Percentiles rank a stretch among this genome's conserved stretches.
These are phyloP conservation scores for Ammodytes marinus DNA, from an alignment of 2,113 vertebrate genomes.

Conservation along the genomic window DNA sequence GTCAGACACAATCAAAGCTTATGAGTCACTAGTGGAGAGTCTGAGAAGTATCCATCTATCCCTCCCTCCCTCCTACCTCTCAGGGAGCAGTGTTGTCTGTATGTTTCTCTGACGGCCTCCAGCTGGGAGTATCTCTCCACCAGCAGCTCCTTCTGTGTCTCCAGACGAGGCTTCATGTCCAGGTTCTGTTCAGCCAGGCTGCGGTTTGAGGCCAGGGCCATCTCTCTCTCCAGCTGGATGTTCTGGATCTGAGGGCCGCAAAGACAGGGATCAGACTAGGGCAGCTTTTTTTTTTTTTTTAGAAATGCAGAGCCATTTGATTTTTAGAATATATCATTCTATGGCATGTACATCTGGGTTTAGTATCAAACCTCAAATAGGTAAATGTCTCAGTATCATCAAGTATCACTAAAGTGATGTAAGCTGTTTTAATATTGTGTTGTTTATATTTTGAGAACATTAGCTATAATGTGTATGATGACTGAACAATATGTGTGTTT, in stretches of 20 bases:
- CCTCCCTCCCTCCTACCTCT: slow-evolving; percentile 70
- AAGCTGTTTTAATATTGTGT: too few relatives aligned
- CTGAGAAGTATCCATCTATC: background rate
- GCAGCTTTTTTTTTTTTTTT: background rate
- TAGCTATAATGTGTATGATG: too few relatives aligned
- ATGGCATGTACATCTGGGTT: background rate
- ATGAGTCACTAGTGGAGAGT: background rate
- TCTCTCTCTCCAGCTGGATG: slow-evolving; percentile 94
- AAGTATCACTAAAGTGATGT: too few relatives aligned
- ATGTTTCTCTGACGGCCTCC: slow-evolving; percentile 80
- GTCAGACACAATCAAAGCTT: background rate
- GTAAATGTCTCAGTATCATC: background rate
- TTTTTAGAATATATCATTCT: background rate
- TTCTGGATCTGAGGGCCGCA: slow-evolving; percentile 88
- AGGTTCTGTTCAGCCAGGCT: slow-evolving; percentile 95
- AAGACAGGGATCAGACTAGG: background rate
- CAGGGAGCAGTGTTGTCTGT: slow-evolving; percentile 75
- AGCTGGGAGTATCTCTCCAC: slow-evolving; percentile 90
- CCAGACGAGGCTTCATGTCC: slow-evolving; percentile 88
- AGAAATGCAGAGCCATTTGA: background rate
- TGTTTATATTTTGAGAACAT: too few relatives aligned
- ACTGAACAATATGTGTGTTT: too few relatives aligned
- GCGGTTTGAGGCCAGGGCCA: slow-evolving; percentile 94
- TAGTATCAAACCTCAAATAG: background rate
- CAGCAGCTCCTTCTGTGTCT: slow-evolving; percentile 86